Evolutionary conservation across 2,888 invertebrate genomes (phyloP), one percentile per base, ranked within the genome.

Genomic region (Sthenelais limicola): DNA sequence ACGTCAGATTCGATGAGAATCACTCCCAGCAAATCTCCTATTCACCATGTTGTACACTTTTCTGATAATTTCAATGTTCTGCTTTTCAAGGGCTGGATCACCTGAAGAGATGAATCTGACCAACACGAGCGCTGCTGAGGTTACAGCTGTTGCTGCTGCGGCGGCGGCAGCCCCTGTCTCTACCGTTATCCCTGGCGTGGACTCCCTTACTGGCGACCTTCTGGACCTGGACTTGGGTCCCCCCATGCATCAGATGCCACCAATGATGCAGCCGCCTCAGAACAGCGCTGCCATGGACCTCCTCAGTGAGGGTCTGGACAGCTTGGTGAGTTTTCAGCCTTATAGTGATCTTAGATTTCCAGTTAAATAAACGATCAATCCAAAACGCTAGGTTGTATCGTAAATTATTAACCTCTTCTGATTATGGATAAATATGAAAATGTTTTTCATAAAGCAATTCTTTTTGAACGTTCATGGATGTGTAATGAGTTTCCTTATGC

Each of bases 191-290:
- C 92, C 92, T 18, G 90, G 91, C 15, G 92, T 96, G 89, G 98
- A 98, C 86, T 96, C 96, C 0, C 90, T 99, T 30, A 97, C 99
- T 85, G 98, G 97, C 0, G 99, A 99, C 89, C 90, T 99, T 71
- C 90, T 99, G 72, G 96, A 96, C 32, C 96, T 99, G 94, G 98
- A 99, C 89, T 93, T 99, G 77, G 94, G 94, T 82, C 89, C 90
- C 9, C 84, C 86, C 43, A 30, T 81, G 56, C 79, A 79, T n/a
- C 71, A 71, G 33, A 80, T 82, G 76, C 82, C 80, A 73, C 73
- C 66, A 2, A 28, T 26, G 12, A 62, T 62, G 38, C 81, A 81
- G 78, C 84, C 86, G 4, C 74, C 79, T 49, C 81, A 81, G 74
- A 73, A 71, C 15, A 76, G 77, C 33, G 86, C 83, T 32, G 92